A percentile compares a stretch with the other conserved stretches of the same genome.
Conservation (phyloP, 2,113 vertebrate species). For the Apaloderma vittatum region DNA sequence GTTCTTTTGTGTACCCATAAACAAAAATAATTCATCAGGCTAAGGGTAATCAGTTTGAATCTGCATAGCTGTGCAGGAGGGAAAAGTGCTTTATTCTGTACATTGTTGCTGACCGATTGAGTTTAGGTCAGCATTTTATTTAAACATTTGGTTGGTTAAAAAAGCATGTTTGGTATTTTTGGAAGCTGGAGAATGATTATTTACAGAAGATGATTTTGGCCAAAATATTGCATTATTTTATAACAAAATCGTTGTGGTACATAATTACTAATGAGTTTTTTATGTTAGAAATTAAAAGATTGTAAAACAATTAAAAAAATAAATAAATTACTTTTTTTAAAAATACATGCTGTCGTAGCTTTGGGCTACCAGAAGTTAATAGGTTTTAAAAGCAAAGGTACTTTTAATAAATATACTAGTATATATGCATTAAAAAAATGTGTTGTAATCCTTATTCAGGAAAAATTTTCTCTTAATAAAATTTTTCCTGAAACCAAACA, state of each 20-base stretch:
- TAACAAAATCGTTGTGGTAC: not conserved
- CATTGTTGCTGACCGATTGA: not conserved
- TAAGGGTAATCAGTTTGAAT: not conserved
- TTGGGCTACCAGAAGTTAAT: not conserved
- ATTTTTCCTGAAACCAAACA: not conserved
- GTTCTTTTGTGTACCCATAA: not conserved
- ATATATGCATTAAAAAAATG: not conserved
- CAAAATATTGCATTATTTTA: not conserved
- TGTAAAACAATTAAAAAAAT: too few species aligned
- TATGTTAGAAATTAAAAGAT: not conserved
- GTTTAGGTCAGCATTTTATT: not conserved
- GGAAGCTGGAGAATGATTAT: not conserved
- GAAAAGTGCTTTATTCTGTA: not conserved
- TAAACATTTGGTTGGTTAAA: not conserved
- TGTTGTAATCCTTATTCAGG: not conserved
- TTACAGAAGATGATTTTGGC: not conserved
- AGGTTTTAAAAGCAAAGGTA: not conserved
- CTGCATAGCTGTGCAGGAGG: not conserved
- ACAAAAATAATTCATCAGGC: not conserved
- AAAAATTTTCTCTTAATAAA: not conserved
- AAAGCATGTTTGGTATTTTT: not conserved
- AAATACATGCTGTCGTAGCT: not conserved
- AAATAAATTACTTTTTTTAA: too few species aligned
- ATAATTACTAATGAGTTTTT: not conserved
- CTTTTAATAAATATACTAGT: not conserved